Base-by-base conservation (phyloP, 2,113 vertebrate genomes). In the Phyllopteryx taeniolatus region DNA sequence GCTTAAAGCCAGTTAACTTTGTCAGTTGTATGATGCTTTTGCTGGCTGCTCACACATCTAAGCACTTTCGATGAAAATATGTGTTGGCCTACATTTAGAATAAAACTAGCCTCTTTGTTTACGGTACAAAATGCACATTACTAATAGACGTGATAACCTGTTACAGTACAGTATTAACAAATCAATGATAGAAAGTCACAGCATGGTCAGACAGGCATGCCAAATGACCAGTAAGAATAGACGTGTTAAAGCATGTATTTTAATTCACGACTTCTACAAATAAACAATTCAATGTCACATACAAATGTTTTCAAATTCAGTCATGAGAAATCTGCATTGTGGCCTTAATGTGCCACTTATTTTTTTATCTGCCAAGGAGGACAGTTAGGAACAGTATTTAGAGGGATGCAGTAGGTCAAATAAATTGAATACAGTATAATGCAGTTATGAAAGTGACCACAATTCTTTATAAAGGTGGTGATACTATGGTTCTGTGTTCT, bases 401-500 rank as follows among this genome's bases (percentile, higher is more conserved):
- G 1, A 61, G 68, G 14, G 13, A 46, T 46, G 12, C 72, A 57
- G 62, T 68, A 63, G 33, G 49, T 77, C 8, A 60, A 63, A 75
- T 44, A 20, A 77, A 35, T 31, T 1, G 8, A 31, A 65, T 31
- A 42, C 35, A 39, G 35, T 39, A 0, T 14, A 60, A 76, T 65
- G 65, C 5, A 46, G 59, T 61, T 31, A 35, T 43, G 14, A 66
- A 4, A 64, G 39, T 53, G 54, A 72, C 67, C 12, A 13, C 4
- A 22, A 5, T 20, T 22, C 15, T 17, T 47, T 14, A 13, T 46
- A n/a, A 47, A 46, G 3, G 60, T 46, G 44, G n/a, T 67, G 69
- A 82, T 27, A 49, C 61, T 31, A 85, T 81, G 83, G 80, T 85
- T 19, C 73, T 70, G 65, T 5, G 33, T 75, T 78, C n/a, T 81